Percentiles rank a stretch among this genome's conserved stretches.
These are phyloP conservation scores for Euphonia xanthogaster DNA, from an alignment of 2,797 vertebrate genomes.

Conservation along the genomic window DNA sequence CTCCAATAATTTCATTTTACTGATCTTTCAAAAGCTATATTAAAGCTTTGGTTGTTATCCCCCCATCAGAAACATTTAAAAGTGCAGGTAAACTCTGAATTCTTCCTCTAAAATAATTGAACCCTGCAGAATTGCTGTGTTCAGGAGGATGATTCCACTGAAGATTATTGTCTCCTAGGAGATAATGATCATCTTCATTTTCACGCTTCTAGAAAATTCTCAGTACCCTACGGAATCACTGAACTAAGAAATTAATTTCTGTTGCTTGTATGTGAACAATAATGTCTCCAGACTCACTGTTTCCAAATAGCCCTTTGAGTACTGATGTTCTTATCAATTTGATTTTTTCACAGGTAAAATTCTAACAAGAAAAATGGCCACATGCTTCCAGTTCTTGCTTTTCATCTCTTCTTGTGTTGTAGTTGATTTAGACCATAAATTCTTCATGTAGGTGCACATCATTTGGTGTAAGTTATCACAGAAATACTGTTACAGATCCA, in stretches of 20 bases:
- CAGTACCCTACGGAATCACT: background rate
- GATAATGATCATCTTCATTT: background rate
- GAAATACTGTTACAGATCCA: background rate
- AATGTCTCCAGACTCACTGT: background rate
- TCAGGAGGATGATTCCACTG: background rate
- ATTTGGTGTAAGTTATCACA: background rate
- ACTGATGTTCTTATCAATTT: background rate
- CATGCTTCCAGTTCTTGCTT: background rate
- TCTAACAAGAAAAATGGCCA: background rate
- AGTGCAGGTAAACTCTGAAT: background rate
- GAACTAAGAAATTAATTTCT: slow-evolving; percentile 21
- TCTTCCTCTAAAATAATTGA: background rate
- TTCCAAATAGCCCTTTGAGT: background rate
- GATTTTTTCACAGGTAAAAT: background rate
- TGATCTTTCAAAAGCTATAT: background rate
- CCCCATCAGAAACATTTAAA: background rate
- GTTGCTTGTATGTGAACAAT: background rate
- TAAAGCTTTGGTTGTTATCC: background rate
- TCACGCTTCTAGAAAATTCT: background rate
- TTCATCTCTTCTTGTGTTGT: background rate
- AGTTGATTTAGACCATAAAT: background rate
- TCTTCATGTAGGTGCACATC: background rate
- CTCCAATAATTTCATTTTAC: background rate
- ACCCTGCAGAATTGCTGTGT: background rate
- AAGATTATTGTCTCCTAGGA: slow-evolving; percentile 11